Conservation (phyloP, 2,888 invertebrate species). For the Andrena bicolor region DNA sequence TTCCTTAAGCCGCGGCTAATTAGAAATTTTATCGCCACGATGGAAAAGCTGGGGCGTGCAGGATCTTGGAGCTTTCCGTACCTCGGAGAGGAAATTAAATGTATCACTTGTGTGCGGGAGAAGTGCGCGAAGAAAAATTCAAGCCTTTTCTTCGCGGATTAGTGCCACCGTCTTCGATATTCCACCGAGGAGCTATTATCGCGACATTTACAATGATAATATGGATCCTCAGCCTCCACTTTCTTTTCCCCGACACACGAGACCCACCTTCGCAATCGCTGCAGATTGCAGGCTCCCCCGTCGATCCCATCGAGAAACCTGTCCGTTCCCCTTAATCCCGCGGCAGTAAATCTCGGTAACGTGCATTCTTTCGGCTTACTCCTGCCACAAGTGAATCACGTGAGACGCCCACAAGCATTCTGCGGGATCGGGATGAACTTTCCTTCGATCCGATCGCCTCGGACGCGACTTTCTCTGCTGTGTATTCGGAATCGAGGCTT, state of each 20-base stretch:
- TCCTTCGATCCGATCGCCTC: slow-evolving; percentile 37
- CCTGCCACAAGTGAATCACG: not conserved
- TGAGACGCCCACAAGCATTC: slow-evolving; percentile 5
- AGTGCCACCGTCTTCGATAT: not conserved
- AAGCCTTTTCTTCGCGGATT: too few relatives aligned
- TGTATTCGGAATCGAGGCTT: not conserved
- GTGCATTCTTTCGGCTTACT: slow-evolving; percentile 14
- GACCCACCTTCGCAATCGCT: not conserved
- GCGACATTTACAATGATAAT: slow-evolving; percentile 39
- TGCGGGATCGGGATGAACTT: slow-evolving; percentile 33
- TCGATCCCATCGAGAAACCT: slow-evolving; percentile 37
- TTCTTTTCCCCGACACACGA: slow-evolving; percentile 1
- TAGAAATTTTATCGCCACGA: not conserved
- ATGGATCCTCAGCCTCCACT: slow-evolving; percentile 4
- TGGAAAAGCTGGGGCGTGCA: not conserved
- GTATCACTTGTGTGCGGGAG: too few relatives aligned
- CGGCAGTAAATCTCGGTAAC: slow-evolving; percentile 21
- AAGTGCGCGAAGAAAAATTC: too few relatives aligned
- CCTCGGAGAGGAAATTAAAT: too few relatives aligned
- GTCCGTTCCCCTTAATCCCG: slow-evolving; percentile 27
- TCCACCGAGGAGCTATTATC: slow-evolving; percentile 4
- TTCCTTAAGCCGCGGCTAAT: not conserved
- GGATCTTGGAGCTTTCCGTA: too few relatives aligned
- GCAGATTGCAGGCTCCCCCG: not conserved
- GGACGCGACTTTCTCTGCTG: slow-evolving; percentile 45